Base-by-base conservation (phyloP, 2,888 invertebrate genomes). In the Drosophila niveifrons region DNA sequence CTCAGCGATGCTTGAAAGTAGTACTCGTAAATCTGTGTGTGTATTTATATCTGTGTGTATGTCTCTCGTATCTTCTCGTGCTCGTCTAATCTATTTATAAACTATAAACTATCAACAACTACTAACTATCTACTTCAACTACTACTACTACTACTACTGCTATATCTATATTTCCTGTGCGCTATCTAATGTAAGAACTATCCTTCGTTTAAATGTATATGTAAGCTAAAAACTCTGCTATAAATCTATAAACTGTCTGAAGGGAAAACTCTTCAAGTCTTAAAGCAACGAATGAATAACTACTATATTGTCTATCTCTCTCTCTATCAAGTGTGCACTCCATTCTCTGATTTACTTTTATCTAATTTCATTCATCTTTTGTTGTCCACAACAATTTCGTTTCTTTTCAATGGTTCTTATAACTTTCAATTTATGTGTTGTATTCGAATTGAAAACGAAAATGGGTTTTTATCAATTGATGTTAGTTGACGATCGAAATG, bases 301-400 rank as follows among this genome's bases (percentile, higher is more conserved):
- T 18, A 18, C 18, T 23, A 23, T 23, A 23, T 23, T 23, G 6
- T 23, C 23, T 23, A 3, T 23, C 3, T 55, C 43, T 58, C 29
- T 67, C 1, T 36, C 46, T 56, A 46, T 66, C 66, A 69, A 73
- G 62, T 76, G 76, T 87, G 90, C 84, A 87, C 82, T 76, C 67
- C 79, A 89, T 87, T 80, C 64, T 72, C 73, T 73, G 55, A 78
- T 66, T 71, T 59, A 43, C 50, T 72, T 67, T 69, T 28, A 36
- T 23, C 53, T 76, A 6, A 61, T 69, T 66, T 68, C 10, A 28
- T 36, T 67, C 34, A 61, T 48, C 18, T 50, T 65, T 18, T 23
- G 18, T 51, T 72, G 46, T 11, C 4, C 31, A 18, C 44, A 44
- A 29, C 44, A 44, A 29, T 58, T 48, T 62, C 52, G 29, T 53